Evolutionary conservation across 2,113 vertebrate species (phyloP).

Genomic region (Phyllopteryx taeniolatus): DNA sequence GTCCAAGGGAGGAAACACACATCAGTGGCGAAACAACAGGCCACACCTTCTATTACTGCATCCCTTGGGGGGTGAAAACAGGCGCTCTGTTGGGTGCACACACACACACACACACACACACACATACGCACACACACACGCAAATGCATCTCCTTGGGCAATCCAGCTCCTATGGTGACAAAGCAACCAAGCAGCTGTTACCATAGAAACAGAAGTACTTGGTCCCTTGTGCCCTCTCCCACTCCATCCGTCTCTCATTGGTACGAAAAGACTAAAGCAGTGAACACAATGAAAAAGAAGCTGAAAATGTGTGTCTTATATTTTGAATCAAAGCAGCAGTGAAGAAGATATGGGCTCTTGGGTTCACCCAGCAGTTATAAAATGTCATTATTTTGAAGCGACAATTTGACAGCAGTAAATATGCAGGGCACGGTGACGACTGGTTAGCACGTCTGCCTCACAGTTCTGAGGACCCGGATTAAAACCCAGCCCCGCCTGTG

Average conservation of each 20-base stretch:
- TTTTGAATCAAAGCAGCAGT: neutral
- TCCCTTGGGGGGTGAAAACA: constrained; percentile 32
- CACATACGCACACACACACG: constrained; percentile 30
- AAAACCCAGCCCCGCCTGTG: too few species aligned
- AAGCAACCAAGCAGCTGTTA: constrained; percentile 73
- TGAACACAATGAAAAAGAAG: constrained; percentile 1
- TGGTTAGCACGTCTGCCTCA: too few species aligned
- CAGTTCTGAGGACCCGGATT: too few species aligned
- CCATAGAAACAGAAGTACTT: constrained; percentile 78
- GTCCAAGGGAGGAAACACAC: constrained; percentile 31
- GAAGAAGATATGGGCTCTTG: neutral
- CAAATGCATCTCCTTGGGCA: constrained; percentile 67
- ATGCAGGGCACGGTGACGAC: too few species aligned
- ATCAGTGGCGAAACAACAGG: constrained; percentile 32
- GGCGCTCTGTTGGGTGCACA: constrained; percentile 41
- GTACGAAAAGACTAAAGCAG: constrained; percentile 11
- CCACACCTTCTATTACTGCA: constrained; percentile 52
- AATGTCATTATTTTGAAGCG: neutral
- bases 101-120: constrained; percentile 39
- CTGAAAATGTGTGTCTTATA: neutral
- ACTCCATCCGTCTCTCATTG: constrained; percentile 29
- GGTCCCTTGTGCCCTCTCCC: constrained; percentile 54
- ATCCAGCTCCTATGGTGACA: constrained; percentile 70
- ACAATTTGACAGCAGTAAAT: neutral
- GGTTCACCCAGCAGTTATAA: neutral